A percentile compares a stretch with the other conserved stretches of the same genome.
These are phyloP conservation scores for Arrhamphus sclerolepis DNA, from an alignment of 2,797 vertebrate species.

Conservation along the genomic window DNA sequence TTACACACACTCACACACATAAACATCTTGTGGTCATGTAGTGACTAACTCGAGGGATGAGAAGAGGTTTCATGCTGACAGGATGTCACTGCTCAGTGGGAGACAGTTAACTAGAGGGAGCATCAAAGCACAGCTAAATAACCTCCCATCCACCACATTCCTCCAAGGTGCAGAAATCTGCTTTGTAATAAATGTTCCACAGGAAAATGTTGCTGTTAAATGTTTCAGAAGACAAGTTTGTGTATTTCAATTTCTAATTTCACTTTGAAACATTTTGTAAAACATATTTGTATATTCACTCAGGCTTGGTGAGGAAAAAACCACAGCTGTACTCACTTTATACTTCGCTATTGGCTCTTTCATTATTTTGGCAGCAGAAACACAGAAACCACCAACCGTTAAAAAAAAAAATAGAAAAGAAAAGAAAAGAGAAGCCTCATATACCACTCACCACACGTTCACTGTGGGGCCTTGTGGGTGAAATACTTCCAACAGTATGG, in stretches of 20 bases:
- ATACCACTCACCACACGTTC: constrained; percentile 63
- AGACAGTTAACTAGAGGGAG: constrained; percentile 74
- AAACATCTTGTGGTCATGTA: constrained; percentile 76
- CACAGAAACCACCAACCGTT: constrained; percentile 55
- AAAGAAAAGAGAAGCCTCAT: constrained; percentile 50
- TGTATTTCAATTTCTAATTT: constrained; percentile 2
- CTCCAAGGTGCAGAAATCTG: constrained; percentile 61
- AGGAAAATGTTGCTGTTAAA: not conserved
- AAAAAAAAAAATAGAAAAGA: not conserved
- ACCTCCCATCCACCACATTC: constrained; percentile 70
- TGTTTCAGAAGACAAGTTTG: not conserved
- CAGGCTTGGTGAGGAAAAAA: constrained; percentile 13
- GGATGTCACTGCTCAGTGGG: constrained; percentile 78
- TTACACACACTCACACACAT: constrained; percentile 32
- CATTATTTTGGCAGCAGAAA: constrained; percentile 64
- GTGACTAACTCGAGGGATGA: constrained; percentile 73
- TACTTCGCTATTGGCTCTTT: constrained; percentile 58
- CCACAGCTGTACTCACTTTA: constrained; percentile 75
- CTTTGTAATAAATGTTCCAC: constrained; percentile 25
- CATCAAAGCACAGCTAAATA: constrained; percentile 77
- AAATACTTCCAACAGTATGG: constrained; percentile 25
- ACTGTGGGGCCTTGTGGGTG: constrained; percentile 34
- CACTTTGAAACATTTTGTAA: constrained; percentile 12
- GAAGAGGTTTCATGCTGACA: constrained; percentile 77
- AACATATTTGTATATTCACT: constrained; percentile 16